Base-by-base conservation (phyloP, 2,888 invertebrate genomes). In the Smittia sp. region DNA sequence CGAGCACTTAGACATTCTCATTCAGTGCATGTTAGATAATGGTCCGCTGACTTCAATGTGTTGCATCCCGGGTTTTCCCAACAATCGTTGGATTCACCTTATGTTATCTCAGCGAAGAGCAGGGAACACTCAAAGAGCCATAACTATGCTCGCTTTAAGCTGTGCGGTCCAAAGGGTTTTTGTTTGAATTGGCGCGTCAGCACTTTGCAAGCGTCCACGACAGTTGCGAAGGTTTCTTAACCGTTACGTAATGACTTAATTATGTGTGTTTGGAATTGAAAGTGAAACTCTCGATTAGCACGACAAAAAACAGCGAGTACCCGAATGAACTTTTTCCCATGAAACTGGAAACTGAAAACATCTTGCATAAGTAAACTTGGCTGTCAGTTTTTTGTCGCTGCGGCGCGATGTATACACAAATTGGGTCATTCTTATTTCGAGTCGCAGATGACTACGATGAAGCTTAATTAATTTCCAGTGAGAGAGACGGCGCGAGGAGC, bases 271-370 rank as follows among this genome's bases (percentile, higher is more conserved):
- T 58, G 3, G 9, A 18, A 58, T 22, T 58, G 18, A 58, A 58
- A 58, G 58, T 22, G 22, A 58, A 58, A 58, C 58, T 58, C n/a
- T 58, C 58, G 22, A 58, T 58, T 58, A 20, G 9, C 58, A 58
- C 18, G 58, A 58, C 58, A 22, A 58, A 58, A 58, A 22, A 13
- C 13, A 46, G 46, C 46, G 46, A 46, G 46, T n/a, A 3, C 15
- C 22, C 22, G 2, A 46, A 46, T n/a, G 13, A 9, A 58, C 2
- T 58, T 58, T 46, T 58, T 58, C 58, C 58, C 58, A 58, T 58
- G 58, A 22, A 22, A 58, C 58, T 58, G 22, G 18, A 58, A 58
- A 58, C 58, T 58, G 58, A 58, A 58, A 58, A 58, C 58, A 58
- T 58, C 58, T 58, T 58, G 58, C 58, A 58, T 58, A 58, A 32